Evolutionary conservation across 2,888 invertebrate species (phyloP), one percentile per base, ranked within the genome.

Genomic region (Pseudolycoriella hygida): DNA sequence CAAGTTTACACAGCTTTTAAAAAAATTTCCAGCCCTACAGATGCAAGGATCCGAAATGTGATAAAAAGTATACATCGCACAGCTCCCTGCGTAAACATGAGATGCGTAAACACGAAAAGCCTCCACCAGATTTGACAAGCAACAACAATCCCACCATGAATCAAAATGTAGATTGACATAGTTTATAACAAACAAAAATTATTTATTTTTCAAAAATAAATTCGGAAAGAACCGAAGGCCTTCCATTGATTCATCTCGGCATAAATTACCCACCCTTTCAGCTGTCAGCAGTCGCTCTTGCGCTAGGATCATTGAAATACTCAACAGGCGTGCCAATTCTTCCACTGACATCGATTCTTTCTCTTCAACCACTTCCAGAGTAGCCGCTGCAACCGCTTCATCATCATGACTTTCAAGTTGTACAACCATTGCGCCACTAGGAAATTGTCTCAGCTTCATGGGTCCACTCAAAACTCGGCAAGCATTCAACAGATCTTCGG

Each of bases 161-260:
- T 8, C 5, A 25, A 25, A 25, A 6, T 25, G 25, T 25, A 8
- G 25, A 25, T n/a, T n/a, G n/a, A n/a, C n/a, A n/a, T n/a, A n/a
- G n/a, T n/a, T n/a, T n/a, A n/a, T n/a, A n/a, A n/a, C n/a, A n/a
- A n/a, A 25, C 8, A 25, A 25, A 25, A 25, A 25, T 8, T 8
- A 25, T 25, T 25, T 25, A 40, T 40, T 40, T 42, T 42, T 19
- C 50, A 87, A 66, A 64, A 97, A 87, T 47, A 77, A 66, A 70
- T 98, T 98, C 1, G 89, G 85, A 68, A 87, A 98, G 67, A 97
- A 98, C 47, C 85, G 73, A 37, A 98, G 68, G 8, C 96, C 96
- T 68, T 96, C 92, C 46, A 94, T 83, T 0, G 89, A 84, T 61
- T 97, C 96, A 66, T 98, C 98, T 46, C 97, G 73, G 59, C 96